A percentile compares a stretch with the other conserved stretches of the same genome.
phyloP scores from a whole-genome alignment of 2,888 invertebrate species.

The Limnephilus marmoratus region DNA sequence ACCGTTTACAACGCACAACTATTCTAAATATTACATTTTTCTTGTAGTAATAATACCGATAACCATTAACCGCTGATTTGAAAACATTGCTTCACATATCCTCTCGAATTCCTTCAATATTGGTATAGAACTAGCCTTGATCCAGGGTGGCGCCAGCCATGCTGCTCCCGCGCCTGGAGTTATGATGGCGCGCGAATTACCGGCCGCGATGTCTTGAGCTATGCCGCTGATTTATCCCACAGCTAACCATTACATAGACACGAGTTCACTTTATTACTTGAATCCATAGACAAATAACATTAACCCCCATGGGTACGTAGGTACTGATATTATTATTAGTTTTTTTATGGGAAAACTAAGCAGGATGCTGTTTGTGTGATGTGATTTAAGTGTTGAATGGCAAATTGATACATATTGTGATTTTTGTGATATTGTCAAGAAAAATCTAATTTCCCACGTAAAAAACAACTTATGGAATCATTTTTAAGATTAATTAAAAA shows the following conservation, averaged over 20 bases:
- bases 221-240: not conserved
- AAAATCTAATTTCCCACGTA: too few relatives aligned
- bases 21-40: not conserved
- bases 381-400: not conserved
- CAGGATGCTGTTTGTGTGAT: not conserved
- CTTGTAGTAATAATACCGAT: not conserved
- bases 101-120: not conserved
- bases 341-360: not conserved
- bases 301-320: not conserved
- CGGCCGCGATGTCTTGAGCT: not conserved
- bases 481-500: too few relatives aligned
- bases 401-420: not conserved
- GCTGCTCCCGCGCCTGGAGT: not conserved
- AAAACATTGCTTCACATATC: not conserved
- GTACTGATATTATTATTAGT: not conserved
- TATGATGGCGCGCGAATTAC: not conserved
- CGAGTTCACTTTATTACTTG: not conserved
- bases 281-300: not conserved
- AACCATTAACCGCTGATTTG: too few relatives aligned
- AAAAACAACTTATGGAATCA: too few relatives aligned
- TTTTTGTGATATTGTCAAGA: not conserved
- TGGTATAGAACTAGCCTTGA: not conserved
- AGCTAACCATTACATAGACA: not conserved
- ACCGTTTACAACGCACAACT: too few relatives aligned
- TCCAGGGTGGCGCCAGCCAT: not conserved